Evolutionary conservation across 2,888 invertebrate genomes (phyloP).

Genomic region (Hypolimnas misippus): DNA sequence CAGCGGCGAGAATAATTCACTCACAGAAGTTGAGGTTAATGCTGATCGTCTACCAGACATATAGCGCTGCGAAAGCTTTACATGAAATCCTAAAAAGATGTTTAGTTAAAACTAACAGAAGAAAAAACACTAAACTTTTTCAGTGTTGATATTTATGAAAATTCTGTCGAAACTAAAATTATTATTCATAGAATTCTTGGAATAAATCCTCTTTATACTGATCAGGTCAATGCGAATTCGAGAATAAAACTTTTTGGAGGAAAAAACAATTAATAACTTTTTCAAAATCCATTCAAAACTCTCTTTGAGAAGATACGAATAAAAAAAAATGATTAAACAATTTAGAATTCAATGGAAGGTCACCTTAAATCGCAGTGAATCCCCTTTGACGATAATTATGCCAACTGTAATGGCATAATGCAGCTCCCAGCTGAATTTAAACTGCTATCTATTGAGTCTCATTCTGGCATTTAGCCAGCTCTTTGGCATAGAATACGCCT

Average conservation of each 20-base stretch:
- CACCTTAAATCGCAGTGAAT: conserved; percentile 9
- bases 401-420: conserved; percentile 26
- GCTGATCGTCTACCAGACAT: neutral
- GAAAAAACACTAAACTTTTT: no score
- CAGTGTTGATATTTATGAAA: no score
- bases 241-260: neutral
- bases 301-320: no score
- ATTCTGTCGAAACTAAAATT: no score
- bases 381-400: conserved; percentile 27
- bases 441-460: conserved; percentile 30
- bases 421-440: conserved; percentile 28
- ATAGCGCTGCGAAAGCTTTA: no score
- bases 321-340: no score
- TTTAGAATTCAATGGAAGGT: neutral
- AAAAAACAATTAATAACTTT: neutral
- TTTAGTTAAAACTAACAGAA: neutral
- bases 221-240: no score
- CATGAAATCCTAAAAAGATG: no score
- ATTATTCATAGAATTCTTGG: no score
- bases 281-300: no score
- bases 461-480: conserved; percentile 29
- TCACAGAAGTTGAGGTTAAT: conserved; percentile 12
- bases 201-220: no score
- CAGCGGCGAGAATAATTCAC: conserved; percentile 25
- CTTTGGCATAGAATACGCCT: conserved; percentile 8